These are phyloP conservation scores for Drosophila guanche DNA, from an alignment of 1,140 invertebrate genomes.

Conservation along the genomic window DNA sequence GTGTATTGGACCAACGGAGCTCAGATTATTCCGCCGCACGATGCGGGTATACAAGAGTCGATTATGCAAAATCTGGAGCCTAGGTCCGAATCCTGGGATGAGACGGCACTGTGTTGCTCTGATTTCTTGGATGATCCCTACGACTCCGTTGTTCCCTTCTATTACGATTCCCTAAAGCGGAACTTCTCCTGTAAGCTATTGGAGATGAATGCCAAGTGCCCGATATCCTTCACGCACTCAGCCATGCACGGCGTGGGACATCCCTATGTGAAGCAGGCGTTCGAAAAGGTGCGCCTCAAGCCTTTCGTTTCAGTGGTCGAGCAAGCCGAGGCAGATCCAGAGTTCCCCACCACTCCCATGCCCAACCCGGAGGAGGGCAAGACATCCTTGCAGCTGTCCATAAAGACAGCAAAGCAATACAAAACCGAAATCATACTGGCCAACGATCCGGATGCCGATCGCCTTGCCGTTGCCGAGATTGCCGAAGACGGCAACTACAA, in stretches of 20 bases:
- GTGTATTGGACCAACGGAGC: conserved; percentile 97
- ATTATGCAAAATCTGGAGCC: conserved; percentile 91
- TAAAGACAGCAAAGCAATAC: conserved; percentile 91
- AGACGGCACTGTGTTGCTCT: conserved; percentile 27
- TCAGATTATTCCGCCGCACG: conserved; percentile 97
- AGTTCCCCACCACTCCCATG: conserved; percentile 96
- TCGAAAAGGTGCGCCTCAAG: conserved; percentile 90
- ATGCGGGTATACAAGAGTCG: conserved; percentile 92
- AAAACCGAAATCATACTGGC: conserved; percentile 92
- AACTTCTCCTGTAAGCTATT: conserved; percentile 32
- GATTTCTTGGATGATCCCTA: conserved; percentile 46
- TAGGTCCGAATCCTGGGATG: conserved; percentile 59
- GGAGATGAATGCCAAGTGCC: conserved; percentile 56
- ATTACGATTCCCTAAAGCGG: conserved; percentile 34
- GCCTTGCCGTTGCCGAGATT: conserved; percentile 95
- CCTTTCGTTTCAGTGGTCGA: conserved; percentile 91
- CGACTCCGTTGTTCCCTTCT: conserved; percentile 40
- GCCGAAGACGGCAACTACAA: conserved; percentile 90
- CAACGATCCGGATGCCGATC: conserved; percentile 99
- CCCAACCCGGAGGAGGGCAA: conserved; percentile 99
- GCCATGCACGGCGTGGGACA: conserved; percentile 99
- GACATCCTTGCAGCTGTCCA: conserved; percentile 93
- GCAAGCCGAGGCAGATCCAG: conserved; percentile 95
- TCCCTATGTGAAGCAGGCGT: conserved; percentile 90
- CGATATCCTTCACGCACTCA: conserved; percentile 87